Evolutionary conservation across 2,113 vertebrate species (phyloP).

Genomic region (Acanthochromis polyacanthus): DNA sequence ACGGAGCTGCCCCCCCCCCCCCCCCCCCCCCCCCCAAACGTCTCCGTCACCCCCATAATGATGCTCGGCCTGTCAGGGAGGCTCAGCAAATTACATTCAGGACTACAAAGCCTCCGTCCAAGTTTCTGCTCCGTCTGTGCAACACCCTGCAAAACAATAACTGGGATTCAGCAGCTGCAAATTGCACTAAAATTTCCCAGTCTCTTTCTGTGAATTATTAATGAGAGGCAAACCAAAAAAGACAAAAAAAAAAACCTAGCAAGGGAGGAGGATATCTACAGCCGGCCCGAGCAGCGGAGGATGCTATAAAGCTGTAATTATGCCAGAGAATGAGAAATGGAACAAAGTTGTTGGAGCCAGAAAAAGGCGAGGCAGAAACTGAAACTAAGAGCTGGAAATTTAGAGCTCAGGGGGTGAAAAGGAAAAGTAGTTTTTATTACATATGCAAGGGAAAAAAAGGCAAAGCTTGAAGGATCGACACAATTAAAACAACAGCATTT

Average conservation of each 20-base stretch:
- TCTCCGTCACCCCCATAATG: constrained; percentile 37
- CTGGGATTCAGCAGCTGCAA: constrained; percentile 79
- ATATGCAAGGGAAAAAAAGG: constrained; percentile 39
- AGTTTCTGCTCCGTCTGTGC: constrained; percentile 56
- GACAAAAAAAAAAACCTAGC: constrained; percentile 33
- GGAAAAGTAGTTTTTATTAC: constrained; percentile 53
- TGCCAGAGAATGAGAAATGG: constrained; percentile 74
- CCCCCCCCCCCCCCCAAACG: not conserved
- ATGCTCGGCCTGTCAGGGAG: constrained; percentile 72
- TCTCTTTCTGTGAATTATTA: constrained; percentile 81
- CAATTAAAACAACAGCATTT: constrained; percentile 60
- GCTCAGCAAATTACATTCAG: constrained; percentile 66
- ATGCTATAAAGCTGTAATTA: constrained; percentile 76
- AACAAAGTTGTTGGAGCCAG: constrained; percentile 72
- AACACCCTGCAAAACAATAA: constrained; percentile 74
- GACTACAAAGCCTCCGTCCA: constrained; percentile 71
- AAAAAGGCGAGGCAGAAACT: constrained; percentile 55
- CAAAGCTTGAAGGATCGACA: constrained; percentile 38
- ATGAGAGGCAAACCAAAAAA: constrained; percentile 71
- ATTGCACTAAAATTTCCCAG: constrained; percentile 78
- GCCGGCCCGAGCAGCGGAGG: constrained; percentile 45
- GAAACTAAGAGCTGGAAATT: constrained; percentile 61
- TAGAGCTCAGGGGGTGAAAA: constrained; percentile 36
- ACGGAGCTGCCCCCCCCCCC: constrained; percentile 17
- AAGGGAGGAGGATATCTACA: constrained; percentile 36